phyloP scores from a whole-genome alignment of 2,113 vertebrate genomes.

The Leucopternis melanops region DNA sequence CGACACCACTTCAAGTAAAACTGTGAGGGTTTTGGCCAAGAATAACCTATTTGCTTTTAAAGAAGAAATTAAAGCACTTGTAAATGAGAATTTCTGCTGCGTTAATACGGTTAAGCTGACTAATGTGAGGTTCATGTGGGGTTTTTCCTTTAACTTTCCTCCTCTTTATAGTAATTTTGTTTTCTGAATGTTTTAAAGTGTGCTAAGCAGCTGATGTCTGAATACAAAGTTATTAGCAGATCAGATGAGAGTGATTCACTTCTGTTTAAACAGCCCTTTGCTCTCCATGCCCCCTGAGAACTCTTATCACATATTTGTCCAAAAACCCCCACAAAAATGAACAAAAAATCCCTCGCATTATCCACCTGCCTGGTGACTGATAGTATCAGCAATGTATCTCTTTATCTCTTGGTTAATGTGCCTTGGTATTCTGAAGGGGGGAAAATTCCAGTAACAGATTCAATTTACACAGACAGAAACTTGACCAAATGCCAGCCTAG shows the following conservation, averaged over 20 bases:
- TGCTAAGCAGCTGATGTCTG: constrained; percentile 50
- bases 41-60: constrained; percentile 13
- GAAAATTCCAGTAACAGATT: constrained; percentile 80
- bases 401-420: constrained; percentile 75
- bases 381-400: constrained; percentile 68
- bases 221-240: constrained; percentile 69
- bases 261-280: constrained; percentile 72
- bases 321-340: constrained; percentile 58
- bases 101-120: background rate
- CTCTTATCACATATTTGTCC: constrained; percentile 75
- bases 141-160: background rate
- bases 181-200: constrained; percentile 44
- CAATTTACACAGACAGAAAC: constrained; percentile 78
- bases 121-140: background rate
- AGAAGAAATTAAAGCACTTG: background rate
- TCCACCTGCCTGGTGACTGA: constrained; percentile 70
- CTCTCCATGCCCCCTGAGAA: constrained; percentile 63
- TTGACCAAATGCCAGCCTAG: constrained; percentile 80
- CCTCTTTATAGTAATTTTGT: background rate
- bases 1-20: constrained; percentile 11
- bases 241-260: constrained; percentile 62
- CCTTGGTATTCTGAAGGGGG: constrained; percentile 77
- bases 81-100: background rate
- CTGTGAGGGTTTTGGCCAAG: background rate
- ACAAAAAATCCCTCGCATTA: constrained; percentile 37